phyloP scores from a whole-genome alignment of 2,113 vertebrate genomes.

The Leucopternis melanops region DNA sequence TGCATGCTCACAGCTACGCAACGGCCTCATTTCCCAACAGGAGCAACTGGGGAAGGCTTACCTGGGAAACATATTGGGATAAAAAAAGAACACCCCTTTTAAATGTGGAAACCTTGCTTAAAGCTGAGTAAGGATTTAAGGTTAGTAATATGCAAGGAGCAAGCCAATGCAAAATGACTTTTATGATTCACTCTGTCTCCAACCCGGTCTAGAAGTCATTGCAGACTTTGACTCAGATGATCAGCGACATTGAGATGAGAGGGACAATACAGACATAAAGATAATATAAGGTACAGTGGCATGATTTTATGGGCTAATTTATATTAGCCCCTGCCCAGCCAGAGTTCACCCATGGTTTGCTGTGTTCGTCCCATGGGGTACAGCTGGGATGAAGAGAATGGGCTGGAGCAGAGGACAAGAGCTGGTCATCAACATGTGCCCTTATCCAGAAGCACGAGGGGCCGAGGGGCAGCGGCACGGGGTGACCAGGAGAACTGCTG shows the following conservation, averaged over 20 bases:
- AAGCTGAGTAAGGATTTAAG: not conserved
- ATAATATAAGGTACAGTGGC: not conserved
- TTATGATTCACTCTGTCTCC: not conserved
- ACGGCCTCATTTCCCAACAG: not conserved
- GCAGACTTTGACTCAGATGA: not conserved
- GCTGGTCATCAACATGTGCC: not conserved
- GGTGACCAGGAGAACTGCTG: not conserved
- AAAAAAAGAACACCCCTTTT: not conserved
- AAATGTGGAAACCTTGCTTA: not conserved
- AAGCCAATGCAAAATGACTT: not conserved
- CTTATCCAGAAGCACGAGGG: not conserved
- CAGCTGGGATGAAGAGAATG: fast-evolving
- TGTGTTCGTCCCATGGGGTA: no score
- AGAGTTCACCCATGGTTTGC: not conserved
- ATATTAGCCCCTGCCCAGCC: not conserved
- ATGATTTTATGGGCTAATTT: not conserved
- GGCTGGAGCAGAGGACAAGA: not conserved
- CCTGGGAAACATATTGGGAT: not conserved
- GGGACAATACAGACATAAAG: fast-evolving
- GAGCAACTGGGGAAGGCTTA: not conserved
- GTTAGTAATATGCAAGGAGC: not conserved
- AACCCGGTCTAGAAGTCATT: not conserved
- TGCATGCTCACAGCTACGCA: not conserved
- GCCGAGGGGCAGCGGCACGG: fast-evolving
- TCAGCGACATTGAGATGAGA: not conserved